Evolutionary conservation across 2,888 invertebrate species (phyloP).

Genomic region (Drosophila subquinaria): DNA sequence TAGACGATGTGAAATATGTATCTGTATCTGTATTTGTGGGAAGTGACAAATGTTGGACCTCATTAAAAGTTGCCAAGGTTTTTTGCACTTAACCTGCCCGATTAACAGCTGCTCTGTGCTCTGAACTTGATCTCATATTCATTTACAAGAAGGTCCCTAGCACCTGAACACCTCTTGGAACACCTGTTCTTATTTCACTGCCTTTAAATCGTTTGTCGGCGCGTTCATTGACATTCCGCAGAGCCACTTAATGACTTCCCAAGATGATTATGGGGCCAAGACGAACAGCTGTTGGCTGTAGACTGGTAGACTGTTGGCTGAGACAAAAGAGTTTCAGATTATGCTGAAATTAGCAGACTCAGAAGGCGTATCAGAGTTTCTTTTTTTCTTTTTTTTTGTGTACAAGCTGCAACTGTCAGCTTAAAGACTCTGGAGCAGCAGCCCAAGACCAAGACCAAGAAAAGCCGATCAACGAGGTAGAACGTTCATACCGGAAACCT

Average conservation of each 20-base stretch:
- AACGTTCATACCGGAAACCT: slow-evolving; percentile 42
- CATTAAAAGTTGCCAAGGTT: slow-evolving; percentile 17
- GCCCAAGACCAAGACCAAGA: slow-evolving; percentile 26
- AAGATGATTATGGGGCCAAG: slow-evolving; percentile 17
- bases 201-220: slow-evolving; percentile 9
- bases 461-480: slow-evolving; percentile 50
- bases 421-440: slow-evolving; percentile 25
- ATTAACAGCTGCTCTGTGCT: slow-evolving; percentile 33
- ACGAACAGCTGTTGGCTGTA: slow-evolving; percentile 56
- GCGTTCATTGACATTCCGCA: slow-evolving; percentile 68
- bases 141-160: slow-evolving; percentile 29
- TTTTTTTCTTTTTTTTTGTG: slow-evolving; percentile 19
- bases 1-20: slow-evolving; percentile 13
- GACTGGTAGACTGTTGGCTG: not conserved
- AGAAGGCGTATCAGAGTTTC: slow-evolving; percentile 67
- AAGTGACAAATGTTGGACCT: slow-evolving; percentile 21
- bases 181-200: slow-evolving; percentile 47
- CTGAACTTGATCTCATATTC: slow-evolving; percentile 51
- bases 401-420: slow-evolving; percentile 38
- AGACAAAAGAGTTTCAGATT: slow-evolving; percentile 54
- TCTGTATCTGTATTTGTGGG: not conserved
- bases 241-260: slow-evolving; percentile 63
- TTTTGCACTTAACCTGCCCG: slow-evolving; percentile 12
- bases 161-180: slow-evolving; percentile 19
- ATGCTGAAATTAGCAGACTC: slow-evolving; percentile 74